These are phyloP conservation scores for Epinephelus cyanopodus DNA, from an alignment of 2,113 vertebrate species.

Conservation along the genomic window DNA sequence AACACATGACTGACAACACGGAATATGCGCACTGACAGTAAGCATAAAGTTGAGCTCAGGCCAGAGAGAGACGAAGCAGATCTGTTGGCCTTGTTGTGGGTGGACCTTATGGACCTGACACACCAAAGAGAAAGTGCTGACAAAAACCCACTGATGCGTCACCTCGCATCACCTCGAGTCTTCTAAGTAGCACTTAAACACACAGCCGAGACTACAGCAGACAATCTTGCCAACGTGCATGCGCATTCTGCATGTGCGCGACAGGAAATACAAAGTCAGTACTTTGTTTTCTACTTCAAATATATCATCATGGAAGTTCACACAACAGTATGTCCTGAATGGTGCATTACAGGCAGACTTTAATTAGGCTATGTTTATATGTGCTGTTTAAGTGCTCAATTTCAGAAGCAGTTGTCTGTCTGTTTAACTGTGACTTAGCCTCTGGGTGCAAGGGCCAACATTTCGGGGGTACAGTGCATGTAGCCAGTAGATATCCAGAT, in stretches of 20 bases:
- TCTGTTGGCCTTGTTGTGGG: constrained; percentile 19
- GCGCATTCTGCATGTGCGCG: background rate
- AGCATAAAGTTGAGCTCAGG: constrained; percentile 55
- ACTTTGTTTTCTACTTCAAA: background rate
- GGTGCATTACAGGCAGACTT: background rate
- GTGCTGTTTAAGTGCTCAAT: background rate
- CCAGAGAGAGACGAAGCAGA: constrained; percentile 43
- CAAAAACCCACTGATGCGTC: constrained; percentile 39
- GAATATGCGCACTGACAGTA: constrained; percentile 49
- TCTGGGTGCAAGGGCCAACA: too few relatives aligned
- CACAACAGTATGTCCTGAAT: background rate
- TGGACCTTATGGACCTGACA: constrained; percentile 32
- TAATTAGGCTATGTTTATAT: background rate
- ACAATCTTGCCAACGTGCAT: background rate
- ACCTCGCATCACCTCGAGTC: constrained; percentile 40
- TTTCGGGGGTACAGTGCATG: too few relatives aligned
- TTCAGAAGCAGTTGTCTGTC: too few relatives aligned
- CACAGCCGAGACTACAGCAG: constrained; percentile 1
- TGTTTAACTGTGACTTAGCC: too few relatives aligned
- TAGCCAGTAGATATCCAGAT: too few relatives aligned
- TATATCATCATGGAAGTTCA: background rate
- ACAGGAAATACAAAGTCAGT: background rate
- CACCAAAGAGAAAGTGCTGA: constrained; percentile 33
- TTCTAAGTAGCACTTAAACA: constrained; percentile 29
- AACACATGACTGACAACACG: constrained; percentile 41